Evolutionary conservation across 2,113 vertebrate genomes (phyloP).

Genomic region (Callipepla californica): DNA sequence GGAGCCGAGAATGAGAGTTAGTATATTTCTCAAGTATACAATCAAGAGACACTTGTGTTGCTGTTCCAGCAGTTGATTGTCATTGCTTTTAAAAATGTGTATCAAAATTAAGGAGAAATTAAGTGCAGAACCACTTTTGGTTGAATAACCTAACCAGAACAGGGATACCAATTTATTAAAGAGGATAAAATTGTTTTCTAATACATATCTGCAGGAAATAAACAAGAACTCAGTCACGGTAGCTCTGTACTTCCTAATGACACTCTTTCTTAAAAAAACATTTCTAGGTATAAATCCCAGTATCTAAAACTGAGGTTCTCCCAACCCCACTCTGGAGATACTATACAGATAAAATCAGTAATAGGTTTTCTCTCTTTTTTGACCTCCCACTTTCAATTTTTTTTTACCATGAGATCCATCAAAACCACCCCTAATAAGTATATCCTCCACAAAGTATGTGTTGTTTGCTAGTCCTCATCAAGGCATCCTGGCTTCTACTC

Average conservation of each 20-base stretch:
- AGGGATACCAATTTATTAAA: neutral
- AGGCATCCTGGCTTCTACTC: neutral
- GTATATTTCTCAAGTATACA: neutral
- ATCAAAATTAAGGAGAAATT: neutral
- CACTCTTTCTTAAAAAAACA: neutral
- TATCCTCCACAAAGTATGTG: neutral
- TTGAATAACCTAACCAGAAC: neutral
- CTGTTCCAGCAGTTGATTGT: neutral
- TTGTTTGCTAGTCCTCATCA: neutral
- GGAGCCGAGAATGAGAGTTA: too few species aligned
- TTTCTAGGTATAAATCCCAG: neutral
- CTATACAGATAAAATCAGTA: neutral
- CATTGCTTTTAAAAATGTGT: neutral
- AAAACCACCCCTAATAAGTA: neutral
- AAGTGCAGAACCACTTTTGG: neutral
- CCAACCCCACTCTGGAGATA: neutral
- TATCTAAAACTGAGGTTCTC: neutral
- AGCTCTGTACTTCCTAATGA: neutral
- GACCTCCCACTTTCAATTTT: neutral
- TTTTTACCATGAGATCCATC: neutral
- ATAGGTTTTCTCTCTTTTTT: neutral
- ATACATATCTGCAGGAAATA: neutral
- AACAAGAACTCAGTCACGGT: neutral
- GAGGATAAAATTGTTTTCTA: neutral
- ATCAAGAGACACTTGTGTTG: neutral